These are phyloP conservation scores for Danionella dracula DNA, from an alignment of 2,797 vertebrate species.

Conservation along the genomic window DNA sequence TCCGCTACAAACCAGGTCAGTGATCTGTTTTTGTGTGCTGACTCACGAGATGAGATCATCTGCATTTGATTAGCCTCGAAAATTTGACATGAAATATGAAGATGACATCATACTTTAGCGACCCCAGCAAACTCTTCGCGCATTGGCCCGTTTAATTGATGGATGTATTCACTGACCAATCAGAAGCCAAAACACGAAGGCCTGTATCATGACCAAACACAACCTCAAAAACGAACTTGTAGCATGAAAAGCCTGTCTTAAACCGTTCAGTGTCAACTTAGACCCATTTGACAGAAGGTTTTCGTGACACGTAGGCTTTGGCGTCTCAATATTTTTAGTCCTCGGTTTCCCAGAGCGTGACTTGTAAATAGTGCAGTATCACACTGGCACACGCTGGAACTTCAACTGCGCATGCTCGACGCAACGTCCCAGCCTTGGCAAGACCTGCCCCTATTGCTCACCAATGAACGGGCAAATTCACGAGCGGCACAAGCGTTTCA, in stretches of 20 bases:
- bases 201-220: neutral
- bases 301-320: neutral
- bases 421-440: slow-evolving; percentile 3
- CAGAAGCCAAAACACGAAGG: neutral
- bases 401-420: slow-evolving; percentile 23
- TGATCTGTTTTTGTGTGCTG: neutral
- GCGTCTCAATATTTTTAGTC: neutral
- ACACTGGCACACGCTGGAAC: neutral
- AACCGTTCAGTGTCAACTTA: too few species aligned
- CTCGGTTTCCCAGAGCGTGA: too few species aligned
- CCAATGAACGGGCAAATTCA: slow-evolving; percentile 40
- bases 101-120: neutral
- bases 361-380: neutral
- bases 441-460: slow-evolving; percentile 40
- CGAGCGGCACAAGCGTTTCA: slow-evolving; percentile 11
- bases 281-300: neutral
- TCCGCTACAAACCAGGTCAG: neutral
- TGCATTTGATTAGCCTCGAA: neutral
- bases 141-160: slow-evolving; percentile 4
- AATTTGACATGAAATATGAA: neutral
- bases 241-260: neutral
- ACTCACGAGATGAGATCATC: neutral
- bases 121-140: neutral
- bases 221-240: neutral
- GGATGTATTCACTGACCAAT: neutral